Conservation (phyloP, 2,888 invertebrate genomes). For the Ferrisia virgata region DNA sequence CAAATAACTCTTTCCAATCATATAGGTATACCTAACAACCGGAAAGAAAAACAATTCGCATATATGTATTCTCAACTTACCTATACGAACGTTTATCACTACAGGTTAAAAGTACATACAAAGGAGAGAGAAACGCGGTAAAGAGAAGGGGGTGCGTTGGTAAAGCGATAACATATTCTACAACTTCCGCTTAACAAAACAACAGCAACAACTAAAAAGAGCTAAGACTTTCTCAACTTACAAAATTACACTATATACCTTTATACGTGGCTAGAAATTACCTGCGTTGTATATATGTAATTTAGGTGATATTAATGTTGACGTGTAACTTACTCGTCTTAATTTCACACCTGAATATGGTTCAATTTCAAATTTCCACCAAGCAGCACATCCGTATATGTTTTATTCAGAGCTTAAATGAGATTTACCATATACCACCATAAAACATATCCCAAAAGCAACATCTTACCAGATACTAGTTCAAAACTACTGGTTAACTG, state of each 20-base stretch:
- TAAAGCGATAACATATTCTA: neutral
- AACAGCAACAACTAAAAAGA: neutral
- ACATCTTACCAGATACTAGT: neutral
- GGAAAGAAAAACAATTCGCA: neutral
- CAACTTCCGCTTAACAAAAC: neutral
- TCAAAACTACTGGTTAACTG: neutral
- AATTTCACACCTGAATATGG: neutral
- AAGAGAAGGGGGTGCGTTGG: neutral
- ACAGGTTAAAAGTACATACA: neutral
- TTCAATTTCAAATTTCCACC: neutral
- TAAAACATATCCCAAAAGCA: neutral
- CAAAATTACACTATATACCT: neutral
- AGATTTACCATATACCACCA: neutral
- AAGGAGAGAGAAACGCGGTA: neutral
- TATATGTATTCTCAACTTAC: neutral
- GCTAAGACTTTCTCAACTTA: neutral
- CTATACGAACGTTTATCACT: neutral
- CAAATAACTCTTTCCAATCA: neutral
- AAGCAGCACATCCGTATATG: neutral
- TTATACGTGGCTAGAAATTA: no score
- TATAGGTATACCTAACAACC: neutral
- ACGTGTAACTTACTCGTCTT: neutral
- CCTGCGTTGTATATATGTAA: no score
- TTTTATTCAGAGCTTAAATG: neutral
- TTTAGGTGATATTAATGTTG: neutral